A percentile compares a stretch with the other conserved stretches of the same genome.
phyloP scores from a whole-genome alignment of 2,797 vertebrate genomes.

The Neostethus bicornis region DNA sequence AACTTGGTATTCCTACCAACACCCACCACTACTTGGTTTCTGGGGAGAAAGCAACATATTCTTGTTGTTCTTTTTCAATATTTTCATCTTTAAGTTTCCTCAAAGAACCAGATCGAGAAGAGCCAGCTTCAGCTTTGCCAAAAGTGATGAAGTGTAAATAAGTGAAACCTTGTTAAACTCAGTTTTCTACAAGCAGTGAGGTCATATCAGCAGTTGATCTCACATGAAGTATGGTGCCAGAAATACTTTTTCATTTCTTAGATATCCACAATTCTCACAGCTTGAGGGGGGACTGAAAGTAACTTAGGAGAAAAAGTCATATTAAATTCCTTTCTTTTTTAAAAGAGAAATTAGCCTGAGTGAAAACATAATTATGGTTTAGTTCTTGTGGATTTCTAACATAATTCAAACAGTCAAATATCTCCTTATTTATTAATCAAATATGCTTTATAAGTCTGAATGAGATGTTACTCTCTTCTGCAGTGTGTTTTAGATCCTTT shows the following conservation, averaged over 20 bases:
- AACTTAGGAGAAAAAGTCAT: neutral
- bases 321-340: neutral
- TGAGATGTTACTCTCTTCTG: neutral
- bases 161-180: neutral
- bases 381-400: neutral
- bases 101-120: neutral
- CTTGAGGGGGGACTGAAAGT: neutral
- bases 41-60: neutral
- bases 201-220: neutral
- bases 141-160: neutral
- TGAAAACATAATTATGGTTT: neutral
- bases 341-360: neutral
- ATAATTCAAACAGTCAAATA: neutral
- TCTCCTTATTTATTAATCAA: neutral
- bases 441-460: neutral
- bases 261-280: neutral
- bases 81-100: neutral
- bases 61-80: neutral
- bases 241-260: neutral
- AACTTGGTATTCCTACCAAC: conserved; percentile 16
- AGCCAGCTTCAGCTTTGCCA: neutral
- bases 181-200: neutral
- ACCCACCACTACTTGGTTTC: conserved; percentile 22
- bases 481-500: neutral
- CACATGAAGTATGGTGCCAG: neutral